Evolutionary conservation across 1,140 invertebrate genomes (phyloP).

Genomic region (Zaprionus inermis): DNA sequence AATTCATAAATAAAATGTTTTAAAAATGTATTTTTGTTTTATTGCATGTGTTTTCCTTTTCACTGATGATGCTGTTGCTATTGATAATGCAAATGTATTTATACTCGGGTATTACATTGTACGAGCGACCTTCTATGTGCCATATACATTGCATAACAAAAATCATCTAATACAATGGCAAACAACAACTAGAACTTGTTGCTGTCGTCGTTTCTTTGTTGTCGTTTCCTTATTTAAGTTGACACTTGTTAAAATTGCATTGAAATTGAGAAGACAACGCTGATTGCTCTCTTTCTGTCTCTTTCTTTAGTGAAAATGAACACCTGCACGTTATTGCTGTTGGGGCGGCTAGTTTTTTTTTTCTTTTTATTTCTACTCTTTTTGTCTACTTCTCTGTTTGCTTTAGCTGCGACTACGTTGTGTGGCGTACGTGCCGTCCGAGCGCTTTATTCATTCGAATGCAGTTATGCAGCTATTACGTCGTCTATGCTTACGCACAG

Average conservation of each 20-base stretch:
- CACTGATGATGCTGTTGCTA: slow-evolving; percentile 14
- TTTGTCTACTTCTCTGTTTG: slow-evolving; percentile 6
- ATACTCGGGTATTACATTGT: slow-evolving; percentile 3
- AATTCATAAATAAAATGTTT: slow-evolving; percentile 10
- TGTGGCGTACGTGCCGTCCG: slow-evolving; percentile 71
- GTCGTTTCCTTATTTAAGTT: slow-evolving; percentile 79
- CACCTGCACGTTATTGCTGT: slow-evolving; percentile 55
- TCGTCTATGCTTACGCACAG: slow-evolving; percentile 61
- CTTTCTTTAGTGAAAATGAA: slow-evolving; percentile 57
- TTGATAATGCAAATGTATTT: slow-evolving; percentile 7
- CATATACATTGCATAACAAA: slow-evolving; percentile 6
- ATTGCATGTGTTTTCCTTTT: no score
- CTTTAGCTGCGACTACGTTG: slow-evolving; percentile 13
- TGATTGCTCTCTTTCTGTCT: slow-evolving; percentile 21
- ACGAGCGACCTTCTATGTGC: slow-evolving; percentile 13
- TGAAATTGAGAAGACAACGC: slow-evolving; percentile 70
- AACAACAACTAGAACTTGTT: slow-evolving; percentile 25
- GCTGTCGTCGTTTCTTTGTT: slow-evolving; percentile 42
- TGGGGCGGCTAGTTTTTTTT: slow-evolving; percentile 9
- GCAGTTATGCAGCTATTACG: slow-evolving; percentile 78
- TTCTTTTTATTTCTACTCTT: slow-evolving; percentile 4
- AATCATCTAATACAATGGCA: slow-evolving; percentile 23
- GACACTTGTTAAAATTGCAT: slow-evolving; percentile 76
- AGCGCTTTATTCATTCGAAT: slow-evolving; percentile 43
- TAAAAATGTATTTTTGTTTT: not conserved